Percentiles rank a stretch among this genome's conserved stretches.
Conservation (phyloP, 2,797 vertebrate genomes). For the Rousettus madagascariensis region DNA sequence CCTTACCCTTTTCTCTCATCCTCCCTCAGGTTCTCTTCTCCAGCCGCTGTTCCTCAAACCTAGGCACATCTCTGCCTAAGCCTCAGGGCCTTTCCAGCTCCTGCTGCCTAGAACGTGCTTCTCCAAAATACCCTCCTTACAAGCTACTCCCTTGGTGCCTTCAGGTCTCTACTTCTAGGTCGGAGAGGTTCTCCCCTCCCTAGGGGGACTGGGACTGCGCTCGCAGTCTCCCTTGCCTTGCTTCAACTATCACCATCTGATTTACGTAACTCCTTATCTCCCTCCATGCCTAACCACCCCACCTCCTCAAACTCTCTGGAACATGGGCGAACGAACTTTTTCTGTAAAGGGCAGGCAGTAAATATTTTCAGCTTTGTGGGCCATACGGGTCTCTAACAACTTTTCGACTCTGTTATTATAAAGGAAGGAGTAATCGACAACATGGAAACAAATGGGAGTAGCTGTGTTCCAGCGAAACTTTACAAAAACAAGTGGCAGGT, state of each 20-base stretch:
- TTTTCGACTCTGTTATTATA: not conserved
- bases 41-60: not conserved
- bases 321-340: not conserved
- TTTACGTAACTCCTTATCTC: not conserved
- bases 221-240: not conserved
- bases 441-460: not conserved
- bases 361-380: not conserved
- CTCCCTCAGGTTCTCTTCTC: not conserved
- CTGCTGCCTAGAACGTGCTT: not conserved
- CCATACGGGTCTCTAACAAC: not conserved
- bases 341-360: not conserved
- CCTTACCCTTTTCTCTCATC: too few relatives aligned
- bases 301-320: not conserved
- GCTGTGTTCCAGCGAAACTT: not conserved
- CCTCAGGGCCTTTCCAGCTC: not conserved
- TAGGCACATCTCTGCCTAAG: not conserved
- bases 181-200: not conserved
- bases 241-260: not conserved
- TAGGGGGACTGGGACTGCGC: too few relatives aligned
- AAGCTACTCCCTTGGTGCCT: not conserved
- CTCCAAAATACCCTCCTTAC: not conserved
- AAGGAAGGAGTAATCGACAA: not conserved
- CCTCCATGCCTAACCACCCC: not conserved
- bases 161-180: not conserved
- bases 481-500: not conserved